phyloP scores from a whole-genome alignment of 2,888 invertebrate genomes.

The Luperina nickerlii region DNA sequence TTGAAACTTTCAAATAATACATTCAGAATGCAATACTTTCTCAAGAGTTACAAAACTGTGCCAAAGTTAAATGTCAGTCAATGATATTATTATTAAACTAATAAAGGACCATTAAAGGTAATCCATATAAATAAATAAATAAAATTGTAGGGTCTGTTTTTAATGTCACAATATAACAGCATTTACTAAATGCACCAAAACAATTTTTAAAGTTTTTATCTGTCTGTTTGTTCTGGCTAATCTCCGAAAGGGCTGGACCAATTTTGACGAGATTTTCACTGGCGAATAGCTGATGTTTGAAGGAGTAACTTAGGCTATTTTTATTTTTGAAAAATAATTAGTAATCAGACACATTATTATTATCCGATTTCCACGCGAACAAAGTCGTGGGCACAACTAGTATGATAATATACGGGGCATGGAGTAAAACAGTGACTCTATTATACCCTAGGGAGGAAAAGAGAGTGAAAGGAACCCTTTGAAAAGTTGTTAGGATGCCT shows the following conservation, averaged over 20 bases:
- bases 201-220: too few species aligned
- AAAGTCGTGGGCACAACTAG: too few species aligned
- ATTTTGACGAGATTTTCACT: neutral
- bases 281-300: neutral
- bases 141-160: neutral
- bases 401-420: neutral
- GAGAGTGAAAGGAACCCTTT: neutral
- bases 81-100: slow-evolving; percentile 7
- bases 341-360: neutral
- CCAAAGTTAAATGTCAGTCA: neutral
- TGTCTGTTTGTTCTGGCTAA: neutral
- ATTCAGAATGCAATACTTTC: slow-evolving; percentile 25
- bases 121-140: neutral
- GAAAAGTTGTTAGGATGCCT: neutral
- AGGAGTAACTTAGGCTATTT: neutral
- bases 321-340: neutral
- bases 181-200: too few species aligned
- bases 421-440: neutral
- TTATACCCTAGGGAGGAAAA: neutral
- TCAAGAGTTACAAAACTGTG: slow-evolving; percentile 22
- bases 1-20: slow-evolving; percentile 55
- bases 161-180: too few species aligned
- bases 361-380: too few species aligned
- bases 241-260: neutral
- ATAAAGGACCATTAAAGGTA: neutral